phyloP scores from a whole-genome alignment of 2,888 invertebrate species.

The Timema cristinae region DNA sequence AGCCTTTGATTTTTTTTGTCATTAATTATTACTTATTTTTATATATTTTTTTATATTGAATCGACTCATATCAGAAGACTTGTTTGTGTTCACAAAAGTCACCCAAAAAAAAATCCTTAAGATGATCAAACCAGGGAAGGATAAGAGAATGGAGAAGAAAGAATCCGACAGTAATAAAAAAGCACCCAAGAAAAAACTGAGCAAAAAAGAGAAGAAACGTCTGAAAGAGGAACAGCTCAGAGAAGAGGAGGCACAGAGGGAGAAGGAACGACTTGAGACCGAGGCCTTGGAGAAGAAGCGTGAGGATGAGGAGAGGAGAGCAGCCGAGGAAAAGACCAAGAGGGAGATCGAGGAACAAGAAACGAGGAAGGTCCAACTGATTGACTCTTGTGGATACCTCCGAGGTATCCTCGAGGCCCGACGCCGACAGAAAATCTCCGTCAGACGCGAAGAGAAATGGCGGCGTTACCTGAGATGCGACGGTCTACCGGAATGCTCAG shows the following conservation, averaged over 20 bases:
- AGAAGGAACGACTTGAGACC: neutral
- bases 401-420: too few relatives aligned
- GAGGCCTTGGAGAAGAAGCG: neutral
- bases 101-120: neutral
- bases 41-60: too few relatives aligned
- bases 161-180: slow-evolving; percentile 26
- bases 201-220: slow-evolving; percentile 33
- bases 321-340: slow-evolving; percentile 19
- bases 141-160: slow-evolving; percentile 28
- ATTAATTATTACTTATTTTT: too few relatives aligned
- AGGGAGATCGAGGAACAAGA: neutral
- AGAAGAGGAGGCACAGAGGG: slow-evolving; percentile 10
- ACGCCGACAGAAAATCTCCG: neutral
- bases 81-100: too few relatives aligned
- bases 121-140: neutral
- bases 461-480: neutral
- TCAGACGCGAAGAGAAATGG: slow-evolving; percentile 3
- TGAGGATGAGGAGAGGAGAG: neutral
- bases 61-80: too few relatives aligned
- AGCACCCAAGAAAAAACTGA: neutral
- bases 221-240: slow-evolving; percentile 22
- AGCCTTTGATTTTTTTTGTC: too few relatives aligned
- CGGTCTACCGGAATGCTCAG: neutral
- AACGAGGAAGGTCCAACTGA: neutral
- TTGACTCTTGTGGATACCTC: too few relatives aligned